Conservation (phyloP, 2,113 vertebrate genomes). For the Urocynchramus pylzowi region DNA sequence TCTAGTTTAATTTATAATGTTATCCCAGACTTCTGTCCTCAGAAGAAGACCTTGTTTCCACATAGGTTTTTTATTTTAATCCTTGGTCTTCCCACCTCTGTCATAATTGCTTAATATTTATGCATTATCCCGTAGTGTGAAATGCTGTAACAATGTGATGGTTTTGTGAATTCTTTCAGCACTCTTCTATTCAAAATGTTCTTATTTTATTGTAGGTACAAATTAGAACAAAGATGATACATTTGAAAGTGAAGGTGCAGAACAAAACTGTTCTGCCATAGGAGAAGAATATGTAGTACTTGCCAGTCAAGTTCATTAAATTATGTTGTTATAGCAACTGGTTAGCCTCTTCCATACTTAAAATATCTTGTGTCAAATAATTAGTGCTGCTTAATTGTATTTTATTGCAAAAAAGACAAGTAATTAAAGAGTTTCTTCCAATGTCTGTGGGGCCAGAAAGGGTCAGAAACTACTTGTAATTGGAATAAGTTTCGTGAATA, state of each 20-base stretch:
- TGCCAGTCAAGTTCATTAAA: neutral
- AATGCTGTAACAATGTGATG: neutral
- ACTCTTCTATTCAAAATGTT: neutral
- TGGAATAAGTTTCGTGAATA: neutral
- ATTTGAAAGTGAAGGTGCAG: neutral
- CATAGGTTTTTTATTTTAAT: neutral
- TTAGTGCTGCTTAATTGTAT: constrained; percentile 35
- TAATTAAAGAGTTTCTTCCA: constrained; percentile 25
- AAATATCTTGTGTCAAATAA: constrained; percentile 13
- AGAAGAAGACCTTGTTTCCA: neutral
- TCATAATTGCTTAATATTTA: neutral
- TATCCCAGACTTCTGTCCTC: neutral
- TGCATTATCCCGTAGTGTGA: neutral
- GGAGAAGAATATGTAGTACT: neutral
- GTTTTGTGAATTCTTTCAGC: neutral
- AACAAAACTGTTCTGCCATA: neutral
- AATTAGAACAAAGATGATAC: neutral
- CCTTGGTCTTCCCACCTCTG: neutral
- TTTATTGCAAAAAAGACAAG: constrained; percentile 16
- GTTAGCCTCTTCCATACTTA: neutral
- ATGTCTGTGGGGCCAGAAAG: neutral
- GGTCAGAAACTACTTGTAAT: constrained; percentile 16
- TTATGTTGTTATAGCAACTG: constrained; percentile 20
- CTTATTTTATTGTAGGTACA: neutral
- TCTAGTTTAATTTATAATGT: neutral